Evolutionary conservation across 1,140 invertebrate genomes (phyloP).

Genomic region (Caenorhabditis brenneri): DNA sequence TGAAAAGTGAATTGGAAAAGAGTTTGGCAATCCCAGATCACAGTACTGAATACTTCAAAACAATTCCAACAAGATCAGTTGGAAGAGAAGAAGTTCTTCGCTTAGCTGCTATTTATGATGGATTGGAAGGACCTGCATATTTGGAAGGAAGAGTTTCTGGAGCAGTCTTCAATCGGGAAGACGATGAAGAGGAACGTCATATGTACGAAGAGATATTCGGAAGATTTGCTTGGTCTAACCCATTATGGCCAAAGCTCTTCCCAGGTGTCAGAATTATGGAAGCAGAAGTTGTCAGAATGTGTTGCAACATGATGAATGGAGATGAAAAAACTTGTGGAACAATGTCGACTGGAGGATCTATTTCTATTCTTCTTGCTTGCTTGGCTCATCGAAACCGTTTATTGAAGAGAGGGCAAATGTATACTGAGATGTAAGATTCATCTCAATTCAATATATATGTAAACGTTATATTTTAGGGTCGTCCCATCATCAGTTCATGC

Average conservation of each 20-base stretch:
- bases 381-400: conserved; percentile 92
- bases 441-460: not conserved
- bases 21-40: conserved; percentile 77
- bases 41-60: conserved; percentile 77
- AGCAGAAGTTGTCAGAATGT: conserved; percentile 90
- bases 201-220: conserved; percentile 83
- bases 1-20: conserved; percentile 76
- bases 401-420: conserved; percentile 79
- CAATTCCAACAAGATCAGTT: conserved; percentile 77
- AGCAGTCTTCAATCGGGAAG: conserved; percentile 77
- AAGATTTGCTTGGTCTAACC: conserved; percentile 90
- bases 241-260: conserved; percentile 93
- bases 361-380: conserved; percentile 94
- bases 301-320: conserved; percentile 85
- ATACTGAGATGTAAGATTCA: conserved; percentile 80
- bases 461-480: conserved; percentile 73
- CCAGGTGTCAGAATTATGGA: conserved; percentile 98
- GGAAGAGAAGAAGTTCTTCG: conserved; percentile 56
- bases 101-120: conserved; percentile 56
- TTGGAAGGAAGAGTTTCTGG: conserved; percentile 50
- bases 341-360: conserved; percentile 92
- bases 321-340: conserved; percentile 84
- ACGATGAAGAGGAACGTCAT: conserved; percentile 76
- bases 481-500: conserved; percentile 88
- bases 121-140: conserved; percentile 37